Evolutionary conservation across 2,113 vertebrate genomes (phyloP).

Genomic region (Phainopepla nitens): DNA sequence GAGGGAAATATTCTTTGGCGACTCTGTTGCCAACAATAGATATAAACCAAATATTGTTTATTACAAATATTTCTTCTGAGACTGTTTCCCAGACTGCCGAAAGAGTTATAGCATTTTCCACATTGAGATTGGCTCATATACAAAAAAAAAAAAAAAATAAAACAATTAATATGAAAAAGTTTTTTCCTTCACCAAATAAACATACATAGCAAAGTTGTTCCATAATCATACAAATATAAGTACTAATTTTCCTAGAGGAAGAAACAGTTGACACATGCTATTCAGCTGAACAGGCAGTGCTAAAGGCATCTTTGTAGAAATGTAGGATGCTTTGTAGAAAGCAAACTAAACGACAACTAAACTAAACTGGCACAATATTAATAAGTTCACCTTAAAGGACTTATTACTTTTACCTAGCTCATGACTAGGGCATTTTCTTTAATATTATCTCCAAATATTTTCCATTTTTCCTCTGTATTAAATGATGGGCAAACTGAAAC

Average conservation of each 20-base stretch:
- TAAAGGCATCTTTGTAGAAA: not conserved
- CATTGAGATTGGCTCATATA: not conserved
- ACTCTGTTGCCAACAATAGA: conserved; percentile 13
- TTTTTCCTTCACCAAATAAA: not conserved
- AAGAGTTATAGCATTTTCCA: conserved; percentile 16
- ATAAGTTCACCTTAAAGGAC: not conserved
- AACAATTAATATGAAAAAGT: not conserved
- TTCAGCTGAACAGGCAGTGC: not conserved
- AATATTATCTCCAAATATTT: not conserved
- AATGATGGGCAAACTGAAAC: not conserved
- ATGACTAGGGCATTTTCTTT: not conserved
- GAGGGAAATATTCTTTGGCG: not conserved
- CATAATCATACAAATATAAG: not conserved
- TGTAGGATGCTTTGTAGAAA: not conserved
- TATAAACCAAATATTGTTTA: conserved; percentile 22
- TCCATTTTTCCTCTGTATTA: not conserved
- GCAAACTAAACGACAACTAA: not conserved
- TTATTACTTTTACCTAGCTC: not conserved
- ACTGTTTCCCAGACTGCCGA: not conserved
- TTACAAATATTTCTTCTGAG: conserved; percentile 30
- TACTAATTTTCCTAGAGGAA: not conserved
- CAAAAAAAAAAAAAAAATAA: not conserved
- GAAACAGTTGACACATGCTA: not conserved
- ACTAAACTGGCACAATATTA: not conserved
- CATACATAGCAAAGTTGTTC: not conserved